Conservation (phyloP, 2,888 invertebrate species). For the Mesochorus sp. region DNA sequence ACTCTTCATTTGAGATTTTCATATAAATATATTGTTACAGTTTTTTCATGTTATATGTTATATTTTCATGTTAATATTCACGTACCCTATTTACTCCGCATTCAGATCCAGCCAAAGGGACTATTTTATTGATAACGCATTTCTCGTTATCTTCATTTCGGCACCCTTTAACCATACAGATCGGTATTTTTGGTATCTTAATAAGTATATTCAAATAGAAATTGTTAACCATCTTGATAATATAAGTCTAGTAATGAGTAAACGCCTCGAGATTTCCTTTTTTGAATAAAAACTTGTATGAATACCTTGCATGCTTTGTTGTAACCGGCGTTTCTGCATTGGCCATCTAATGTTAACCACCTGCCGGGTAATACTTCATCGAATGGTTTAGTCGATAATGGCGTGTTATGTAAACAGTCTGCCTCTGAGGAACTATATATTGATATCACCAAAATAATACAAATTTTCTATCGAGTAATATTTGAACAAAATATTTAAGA, state of each 20-base stretch:
- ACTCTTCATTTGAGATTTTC: too few relatives aligned
- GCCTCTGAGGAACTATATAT: not conserved
- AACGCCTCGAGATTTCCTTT: not conserved
- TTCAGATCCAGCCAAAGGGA: not conserved
- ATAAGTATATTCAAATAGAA: not conserved
- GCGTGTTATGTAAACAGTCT: constrained; percentile 2
- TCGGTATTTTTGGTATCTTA: not conserved
- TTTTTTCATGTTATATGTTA: too few relatives aligned
- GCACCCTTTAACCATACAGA: not conserved
- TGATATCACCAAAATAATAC: not conserved
- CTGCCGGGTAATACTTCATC: constrained; percentile 15
- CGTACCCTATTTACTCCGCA: not conserved
- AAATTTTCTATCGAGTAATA: not conserved
- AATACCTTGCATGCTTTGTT: not conserved
- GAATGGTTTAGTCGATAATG: not conserved
- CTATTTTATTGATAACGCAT: not conserved
- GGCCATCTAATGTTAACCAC: constrained; percentile 22
- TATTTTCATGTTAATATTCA: not conserved
- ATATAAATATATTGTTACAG: too few relatives aligned
- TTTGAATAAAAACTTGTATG: not conserved
- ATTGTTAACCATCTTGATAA: not conserved
- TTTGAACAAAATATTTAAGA: not conserved
- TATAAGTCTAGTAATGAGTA: not conserved
- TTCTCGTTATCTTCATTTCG: not conserved
- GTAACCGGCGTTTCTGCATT: constrained; percentile 19